Conservation (phyloP, 2,797 vertebrate genomes). For the Lepidocolaptes lacrymiger region DNA sequence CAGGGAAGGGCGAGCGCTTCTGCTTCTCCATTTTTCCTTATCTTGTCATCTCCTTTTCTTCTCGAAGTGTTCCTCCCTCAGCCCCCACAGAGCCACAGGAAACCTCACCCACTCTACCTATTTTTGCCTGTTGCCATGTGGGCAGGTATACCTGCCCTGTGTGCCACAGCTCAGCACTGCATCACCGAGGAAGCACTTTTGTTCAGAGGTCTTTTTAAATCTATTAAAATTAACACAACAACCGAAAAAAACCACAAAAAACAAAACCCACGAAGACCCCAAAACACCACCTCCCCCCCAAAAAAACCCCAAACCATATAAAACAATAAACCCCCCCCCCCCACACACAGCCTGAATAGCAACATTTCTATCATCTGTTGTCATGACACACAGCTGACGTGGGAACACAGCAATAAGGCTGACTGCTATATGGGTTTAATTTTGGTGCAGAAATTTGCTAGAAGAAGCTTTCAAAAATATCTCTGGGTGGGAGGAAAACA, state of each 20-base stretch:
- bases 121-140: constrained; percentile 53
- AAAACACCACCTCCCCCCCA: too few species aligned
- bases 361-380: constrained; percentile 80
- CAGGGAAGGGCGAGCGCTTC: neutral
- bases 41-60: neutral
- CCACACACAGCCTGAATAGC: constrained; percentile 79
- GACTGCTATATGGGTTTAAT: constrained; percentile 82
- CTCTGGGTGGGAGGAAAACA: constrained; percentile 54
- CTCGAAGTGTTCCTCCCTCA: constrained; percentile 10
- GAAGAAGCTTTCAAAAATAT: constrained; percentile 73
- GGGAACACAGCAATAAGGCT: constrained; percentile 76
- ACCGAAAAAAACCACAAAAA: too few species aligned
- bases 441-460: constrained; percentile 80
- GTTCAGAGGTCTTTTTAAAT: constrained; percentile 71
- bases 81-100: constrained; percentile 38
- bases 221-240: constrained; percentile 22
- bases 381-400: constrained; percentile 83
- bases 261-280: too few species aligned
- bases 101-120: constrained; percentile 59
- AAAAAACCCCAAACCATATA: neutral
- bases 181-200: constrained; percentile 63
- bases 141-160: constrained; percentile 53
- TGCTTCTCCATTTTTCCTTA: neutral
- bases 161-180: constrained; percentile 2
- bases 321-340: too few species aligned